Percentiles rank a stretch among this genome's conserved stretches.
Evolutionary conservation across 2,888 invertebrate genomes (phyloP).

Genomic region (Onchidella celtica): DNA sequence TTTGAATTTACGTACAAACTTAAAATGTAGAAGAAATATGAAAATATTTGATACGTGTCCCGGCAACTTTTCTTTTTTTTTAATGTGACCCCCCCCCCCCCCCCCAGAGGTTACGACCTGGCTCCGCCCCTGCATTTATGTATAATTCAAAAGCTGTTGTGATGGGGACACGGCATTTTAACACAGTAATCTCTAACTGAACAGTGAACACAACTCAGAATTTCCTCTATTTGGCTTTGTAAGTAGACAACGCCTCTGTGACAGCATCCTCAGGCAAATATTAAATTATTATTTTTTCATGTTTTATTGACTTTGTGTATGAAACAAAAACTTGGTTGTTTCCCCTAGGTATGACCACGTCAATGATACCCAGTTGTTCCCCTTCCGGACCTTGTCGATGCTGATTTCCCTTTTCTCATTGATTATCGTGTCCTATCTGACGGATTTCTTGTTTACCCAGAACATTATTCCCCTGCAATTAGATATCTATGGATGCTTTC

Average conservation of each 20-base stretch:
- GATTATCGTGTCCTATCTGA: constrained; percentile 66
- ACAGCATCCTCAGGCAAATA: background rate
- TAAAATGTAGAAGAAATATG: too few relatives aligned
- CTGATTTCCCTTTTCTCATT: constrained; percentile 81
- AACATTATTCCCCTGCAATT: constrained; percentile 88
- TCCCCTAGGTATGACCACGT: constrained; percentile 20
- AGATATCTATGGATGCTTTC: constrained; percentile 82
- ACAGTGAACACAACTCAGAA: too few relatives aligned
- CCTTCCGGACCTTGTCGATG: constrained; percentile 97
- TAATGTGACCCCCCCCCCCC: background rate
- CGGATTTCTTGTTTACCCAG: constrained; percentile 90
- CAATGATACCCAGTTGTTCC: constrained; percentile 88
- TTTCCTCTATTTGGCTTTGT: too few relatives aligned
- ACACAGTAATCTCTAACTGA: background rate
- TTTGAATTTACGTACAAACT: too few relatives aligned
- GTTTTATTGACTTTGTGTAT: too few relatives aligned
- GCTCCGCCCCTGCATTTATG: too few relatives aligned
- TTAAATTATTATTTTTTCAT: too few relatives aligned
- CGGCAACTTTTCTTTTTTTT: too few relatives aligned
- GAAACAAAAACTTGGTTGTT: background rate
- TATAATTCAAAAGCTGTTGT: too few relatives aligned
- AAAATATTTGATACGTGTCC: too few relatives aligned
- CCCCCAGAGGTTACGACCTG: too few relatives aligned
- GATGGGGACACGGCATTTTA: too few relatives aligned
- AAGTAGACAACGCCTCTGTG: background rate